Percentiles rank a stretch among this genome's conserved stretches.
These are phyloP conservation scores for Thamnaconus septentrionalis DNA, from an alignment of 2,113 vertebrate species.

Conservation along the genomic window DNA sequence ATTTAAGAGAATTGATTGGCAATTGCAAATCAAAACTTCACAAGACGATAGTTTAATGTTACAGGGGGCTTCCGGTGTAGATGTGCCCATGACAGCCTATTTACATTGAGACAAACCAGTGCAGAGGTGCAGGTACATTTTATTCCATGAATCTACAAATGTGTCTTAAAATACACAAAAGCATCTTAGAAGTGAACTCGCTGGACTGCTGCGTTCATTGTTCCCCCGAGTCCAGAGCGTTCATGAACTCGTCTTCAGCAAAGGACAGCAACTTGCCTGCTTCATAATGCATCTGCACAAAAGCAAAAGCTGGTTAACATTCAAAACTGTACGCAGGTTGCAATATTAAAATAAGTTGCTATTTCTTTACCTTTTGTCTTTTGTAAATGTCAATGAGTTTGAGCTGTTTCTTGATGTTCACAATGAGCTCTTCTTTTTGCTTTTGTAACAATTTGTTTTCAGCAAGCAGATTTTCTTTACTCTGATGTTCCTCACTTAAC, in stretches of 20 bases:
- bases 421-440: constrained; percentile 89
- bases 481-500: constrained; percentile 83
- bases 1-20: too few species aligned
- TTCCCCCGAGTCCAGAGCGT: constrained; percentile 89
- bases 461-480: constrained; percentile 82
- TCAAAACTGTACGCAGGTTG: not conserved
- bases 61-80: too few species aligned
- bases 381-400: constrained; percentile 94
- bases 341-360: not conserved
- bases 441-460: constrained; percentile 94
- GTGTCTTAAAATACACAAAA: not conserved
- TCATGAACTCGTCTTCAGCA: constrained; percentile 95
- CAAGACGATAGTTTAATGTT: too few species aligned
- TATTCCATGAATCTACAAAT: not conserved
- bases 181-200: too few species aligned
- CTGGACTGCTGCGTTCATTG: constrained; percentile 44
- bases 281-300: constrained; percentile 92
- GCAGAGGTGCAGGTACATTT: not conserved
- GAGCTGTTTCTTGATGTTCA: constrained; percentile 92
- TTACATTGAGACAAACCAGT: too few species aligned
- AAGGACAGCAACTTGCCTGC: constrained; percentile 94
- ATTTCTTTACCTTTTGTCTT: constrained; percentile 87
- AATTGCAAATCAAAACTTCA: too few species aligned
- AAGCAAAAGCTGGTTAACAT: not conserved
- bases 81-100: too few species aligned